These are phyloP conservation scores for Iselma pallidipennis DNA, from an alignment of 2,888 invertebrate species.

Conservation along the genomic window DNA sequence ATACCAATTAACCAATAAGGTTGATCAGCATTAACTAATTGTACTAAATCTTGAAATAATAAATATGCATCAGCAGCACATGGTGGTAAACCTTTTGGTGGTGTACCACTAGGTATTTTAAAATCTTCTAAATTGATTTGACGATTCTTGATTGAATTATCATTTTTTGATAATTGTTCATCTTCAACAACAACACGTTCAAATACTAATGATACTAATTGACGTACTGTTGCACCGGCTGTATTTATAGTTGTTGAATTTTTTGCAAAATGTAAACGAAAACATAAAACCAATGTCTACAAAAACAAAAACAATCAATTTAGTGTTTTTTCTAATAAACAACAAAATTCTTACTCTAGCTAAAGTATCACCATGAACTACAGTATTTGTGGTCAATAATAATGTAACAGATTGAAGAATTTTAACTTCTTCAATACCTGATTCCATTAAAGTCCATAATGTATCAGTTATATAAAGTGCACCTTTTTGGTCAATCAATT, in stretches of 20 bases:
- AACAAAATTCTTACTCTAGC: slow-evolving; percentile 71
- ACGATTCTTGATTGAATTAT: slow-evolving; percentile 39
- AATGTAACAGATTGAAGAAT: slow-evolving; percentile 94
- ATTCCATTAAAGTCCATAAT: slow-evolving; percentile 91
- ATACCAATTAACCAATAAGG: slow-evolving; percentile 95
- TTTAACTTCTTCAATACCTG: slow-evolving; percentile 94
- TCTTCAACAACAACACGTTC: slow-evolving; percentile 81
- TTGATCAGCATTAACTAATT: slow-evolving; percentile 94
- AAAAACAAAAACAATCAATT: slow-evolving; percentile 25
- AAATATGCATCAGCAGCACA: slow-evolving; percentile 94
- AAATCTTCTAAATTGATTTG: slow-evolving; percentile 78
- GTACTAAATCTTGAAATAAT: slow-evolving; percentile 96
- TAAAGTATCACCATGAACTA: slow-evolving; percentile 92
- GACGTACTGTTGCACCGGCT: slow-evolving; percentile 96
- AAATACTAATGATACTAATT: slow-evolving; percentile 90
- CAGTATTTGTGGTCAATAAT: slow-evolving; percentile 90
- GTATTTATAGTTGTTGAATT: slow-evolving; percentile 96
- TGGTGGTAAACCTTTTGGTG: slow-evolving; percentile 82
- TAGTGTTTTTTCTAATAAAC: background rate
- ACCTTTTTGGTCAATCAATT: slow-evolving; percentile 88
- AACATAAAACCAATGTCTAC: slow-evolving; percentile 91
- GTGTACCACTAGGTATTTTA: slow-evolving; percentile 72
- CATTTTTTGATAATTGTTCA: slow-evolving; percentile 54
- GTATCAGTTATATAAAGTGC: slow-evolving; percentile 92
- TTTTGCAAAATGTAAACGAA: slow-evolving; percentile 93